A percentile compares a stretch with the other conserved stretches of the same genome.
Conservation (phyloP, 2,888 invertebrate species). For the Fragum fragum region DNA sequence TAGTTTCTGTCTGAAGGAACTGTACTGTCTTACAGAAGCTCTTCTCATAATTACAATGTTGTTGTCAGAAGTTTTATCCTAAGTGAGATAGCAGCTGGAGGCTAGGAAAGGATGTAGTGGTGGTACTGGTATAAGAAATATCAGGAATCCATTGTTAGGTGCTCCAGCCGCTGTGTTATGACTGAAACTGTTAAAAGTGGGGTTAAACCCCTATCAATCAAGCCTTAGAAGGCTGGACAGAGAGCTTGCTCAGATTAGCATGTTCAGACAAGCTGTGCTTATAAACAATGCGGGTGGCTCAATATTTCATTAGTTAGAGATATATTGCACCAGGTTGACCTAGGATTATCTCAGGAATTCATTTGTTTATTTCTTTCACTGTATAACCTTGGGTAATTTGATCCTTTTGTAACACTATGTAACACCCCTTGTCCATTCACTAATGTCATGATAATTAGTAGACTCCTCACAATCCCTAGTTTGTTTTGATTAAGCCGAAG, state of each 20-base stretch:
- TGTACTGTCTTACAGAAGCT: no score
- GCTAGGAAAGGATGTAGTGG: no score
- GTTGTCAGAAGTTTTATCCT: no score
- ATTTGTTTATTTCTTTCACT: not conserved
- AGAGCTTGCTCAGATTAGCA: not conserved
- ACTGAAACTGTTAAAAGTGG: not conserved
- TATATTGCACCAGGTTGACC: conserved; percentile 1
- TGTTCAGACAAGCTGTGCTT: not conserved
- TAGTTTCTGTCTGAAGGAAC: no score
- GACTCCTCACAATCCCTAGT: no score
- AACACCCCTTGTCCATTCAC: conserved; percentile 3
- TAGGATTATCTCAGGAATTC: conserved; percentile 9
- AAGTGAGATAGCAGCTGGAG: no score
- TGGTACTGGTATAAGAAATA: no score
- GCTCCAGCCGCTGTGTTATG: no score
- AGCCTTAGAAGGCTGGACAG: no score
- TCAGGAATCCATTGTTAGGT: no score
- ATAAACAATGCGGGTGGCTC: conserved; percentile 5
- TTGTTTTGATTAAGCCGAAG: no score
- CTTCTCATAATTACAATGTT: no score
- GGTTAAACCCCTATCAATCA: not conserved
- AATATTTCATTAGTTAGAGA: not conserved
- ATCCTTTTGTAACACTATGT: not conserved
- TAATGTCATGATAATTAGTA: conserved; percentile 1
- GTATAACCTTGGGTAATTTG: not conserved